Evolutionary conservation across 1,140 invertebrate species (phyloP), one percentile per base, ranked within the genome.

Genomic region (Lepidurus couesii): DNA sequence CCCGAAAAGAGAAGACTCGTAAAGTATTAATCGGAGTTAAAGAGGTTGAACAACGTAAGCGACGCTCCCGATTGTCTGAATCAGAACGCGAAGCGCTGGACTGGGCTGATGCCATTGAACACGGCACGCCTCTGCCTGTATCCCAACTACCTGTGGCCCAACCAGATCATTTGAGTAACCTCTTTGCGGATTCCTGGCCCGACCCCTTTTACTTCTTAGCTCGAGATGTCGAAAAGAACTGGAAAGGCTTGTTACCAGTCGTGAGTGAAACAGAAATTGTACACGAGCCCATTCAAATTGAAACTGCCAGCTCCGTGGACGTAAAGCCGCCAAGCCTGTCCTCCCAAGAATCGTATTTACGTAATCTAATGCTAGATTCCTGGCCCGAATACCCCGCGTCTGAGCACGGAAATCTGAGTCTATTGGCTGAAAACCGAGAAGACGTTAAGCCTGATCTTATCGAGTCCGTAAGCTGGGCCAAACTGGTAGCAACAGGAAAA

Each of bases 101-200:
- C 44, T 79, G 81, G 26, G 79, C 81, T 44, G 81, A 82, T 74
- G 82, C 80, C 53, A 79, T 82, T 24, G 81, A 79, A 16, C 79
- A 79, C n/a, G 76, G 76, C 16, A 65, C 77, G 24, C 53, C 77
- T 9, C 44, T 79, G 10, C 78, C 76, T 16, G 24, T 16, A 42
- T 7, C n/a, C 74, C 74, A 13, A 24, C 44, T 21, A 21, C 47
- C 75, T 45, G 42, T 47, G 47, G 47, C 21, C 1, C 75, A 47
- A 16, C 45, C 16, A 13, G 74, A 79, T 44, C 13, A 75, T 0
- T 47, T 79, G 16, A 75, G 75, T 21, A 75, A 79, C 43, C 44
- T 80, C 24, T 80, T 80, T 45, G n/a, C 73, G 9, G 79, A 80
- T 73, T 78, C 79, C n/a, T 80, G 79, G 79, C 79, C 79, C 0